Percentiles rank a stretch among this genome's conserved stretches.
phyloP scores from a whole-genome alignment of 2,888 invertebrate species.

The Cancer borealis region DNA sequence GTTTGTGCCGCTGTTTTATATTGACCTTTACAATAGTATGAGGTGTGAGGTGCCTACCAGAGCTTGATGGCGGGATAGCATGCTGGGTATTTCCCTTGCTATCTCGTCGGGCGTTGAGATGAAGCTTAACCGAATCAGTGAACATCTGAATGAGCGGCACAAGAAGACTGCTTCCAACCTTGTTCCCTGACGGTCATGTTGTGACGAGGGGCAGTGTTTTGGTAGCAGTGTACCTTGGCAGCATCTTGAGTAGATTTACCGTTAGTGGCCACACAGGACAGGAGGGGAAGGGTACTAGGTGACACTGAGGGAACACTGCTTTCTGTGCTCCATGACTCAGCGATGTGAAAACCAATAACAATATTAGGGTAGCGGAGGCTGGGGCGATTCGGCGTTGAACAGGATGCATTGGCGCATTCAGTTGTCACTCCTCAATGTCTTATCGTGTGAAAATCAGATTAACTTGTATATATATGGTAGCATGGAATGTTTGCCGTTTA shows the following conservation, averaged over 20 bases:
- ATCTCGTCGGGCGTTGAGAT: neutral
- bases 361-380: too few relatives aligned
- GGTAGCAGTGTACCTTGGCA: neutral
- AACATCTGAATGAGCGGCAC: neutral
- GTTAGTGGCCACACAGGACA: neutral
- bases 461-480: too few relatives aligned
- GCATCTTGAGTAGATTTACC: slow-evolving; percentile 10
- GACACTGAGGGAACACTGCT: neutral
- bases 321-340: neutral
- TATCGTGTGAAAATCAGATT: too few relatives aligned
- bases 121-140: neutral
- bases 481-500: neutral
- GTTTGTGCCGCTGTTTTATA: neutral
- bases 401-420: too few relatives aligned
- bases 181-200: neutral
- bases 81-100: neutral
- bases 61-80: neutral
- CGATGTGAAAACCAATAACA: neutral
- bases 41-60: neutral
- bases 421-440: too few relatives aligned
- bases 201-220: neutral
- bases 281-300: neutral
- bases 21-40: neutral
- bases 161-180: neutral
- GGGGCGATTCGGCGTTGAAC: too few relatives aligned